Base-by-base conservation (phyloP, 2,888 invertebrate species). In the Cremastobaeus sp. region DNA sequence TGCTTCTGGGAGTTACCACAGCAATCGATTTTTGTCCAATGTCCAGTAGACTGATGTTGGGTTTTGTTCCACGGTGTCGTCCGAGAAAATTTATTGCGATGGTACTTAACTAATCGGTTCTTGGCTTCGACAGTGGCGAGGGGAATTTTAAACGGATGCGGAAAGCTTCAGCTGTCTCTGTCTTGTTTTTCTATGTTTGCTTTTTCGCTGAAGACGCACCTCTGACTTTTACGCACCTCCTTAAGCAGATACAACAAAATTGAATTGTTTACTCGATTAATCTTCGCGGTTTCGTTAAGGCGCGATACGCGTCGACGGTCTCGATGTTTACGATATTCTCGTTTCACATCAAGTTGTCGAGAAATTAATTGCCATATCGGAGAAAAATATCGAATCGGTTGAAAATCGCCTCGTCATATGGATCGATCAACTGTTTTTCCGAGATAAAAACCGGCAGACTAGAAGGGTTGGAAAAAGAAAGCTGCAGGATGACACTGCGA, bases 401-500 rank as follows among this genome's bases (percentile, higher is more conserved):
- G 14, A 50, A 35, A 64, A 35, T 5, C 8, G 25, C 35, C 1
- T 25, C 32, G 20, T 71, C 48, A 30, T 12, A 25, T 15, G 32
- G 11, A 69, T 69, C 41, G 62, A 60, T 52, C 17, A 20, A 4
- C 6, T 8, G 30, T 37, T 70, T 62, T 59, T 34, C n/a, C 4
- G 14, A 2, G 8, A 17, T n/a, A 59, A 70, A 65, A 50, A 41
- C 14, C 18, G 17, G 21, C 30, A 9, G 32, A 30, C 41, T 35
- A 57, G 35, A 72, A 52, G 59, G 71, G 62, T 45, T 35, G 62
- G 50, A 60, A 54, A 71, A 57, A 57, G 55, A 55, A 41, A 18
- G 52, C 30, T 37, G 20, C 15, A 48, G 20, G 54, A 74, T 74
- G 70, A 70, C 62, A 74, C 60, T 60, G 74, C 64, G 39, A 54